These are phyloP conservation scores for Bombus superbus DNA, from an alignment of 1,140 invertebrate species.

Conservation along the genomic window DNA sequence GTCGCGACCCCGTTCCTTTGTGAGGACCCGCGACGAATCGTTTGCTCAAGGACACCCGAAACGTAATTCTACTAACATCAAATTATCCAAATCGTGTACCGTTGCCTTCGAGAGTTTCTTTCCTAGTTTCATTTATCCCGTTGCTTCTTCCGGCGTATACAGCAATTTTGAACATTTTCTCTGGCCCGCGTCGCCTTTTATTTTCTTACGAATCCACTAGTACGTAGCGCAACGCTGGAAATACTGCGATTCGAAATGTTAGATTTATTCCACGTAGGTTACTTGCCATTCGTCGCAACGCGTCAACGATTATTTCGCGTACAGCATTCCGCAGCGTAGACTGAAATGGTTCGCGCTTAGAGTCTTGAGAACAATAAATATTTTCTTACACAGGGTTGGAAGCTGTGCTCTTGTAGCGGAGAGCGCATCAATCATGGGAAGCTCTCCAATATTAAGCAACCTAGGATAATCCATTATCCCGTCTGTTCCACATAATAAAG, in stretches of 20 bases:
- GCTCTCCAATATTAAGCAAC: slow-evolving; percentile 36
- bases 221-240: background rate
- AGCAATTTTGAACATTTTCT: too few species aligned
- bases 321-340: background rate
- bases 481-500: slow-evolving; percentile 45
- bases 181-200: too few species aligned
- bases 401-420: background rate
- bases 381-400: slow-evolving; percentile 13
- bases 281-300: background rate
- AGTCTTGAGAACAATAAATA: slow-evolving; percentile 32
- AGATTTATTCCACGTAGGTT: background rate
- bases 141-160: too few species aligned
- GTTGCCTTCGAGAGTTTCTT: background rate
- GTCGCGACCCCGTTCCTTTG: background rate
- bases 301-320: background rate
- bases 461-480: slow-evolving; percentile 41
- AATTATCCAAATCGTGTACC: background rate
- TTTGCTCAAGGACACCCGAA: background rate
- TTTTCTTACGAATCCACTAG: too few species aligned
- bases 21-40: background rate
- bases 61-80: background rate
- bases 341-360: background rate
- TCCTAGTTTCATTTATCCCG: background rate
- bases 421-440: slow-evolving; percentile 32
- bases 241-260: background rate